These are phyloP conservation scores for Adoxophyes honmai DNA, from an alignment of 1,140 invertebrate genomes.

Conservation along the genomic window DNA sequence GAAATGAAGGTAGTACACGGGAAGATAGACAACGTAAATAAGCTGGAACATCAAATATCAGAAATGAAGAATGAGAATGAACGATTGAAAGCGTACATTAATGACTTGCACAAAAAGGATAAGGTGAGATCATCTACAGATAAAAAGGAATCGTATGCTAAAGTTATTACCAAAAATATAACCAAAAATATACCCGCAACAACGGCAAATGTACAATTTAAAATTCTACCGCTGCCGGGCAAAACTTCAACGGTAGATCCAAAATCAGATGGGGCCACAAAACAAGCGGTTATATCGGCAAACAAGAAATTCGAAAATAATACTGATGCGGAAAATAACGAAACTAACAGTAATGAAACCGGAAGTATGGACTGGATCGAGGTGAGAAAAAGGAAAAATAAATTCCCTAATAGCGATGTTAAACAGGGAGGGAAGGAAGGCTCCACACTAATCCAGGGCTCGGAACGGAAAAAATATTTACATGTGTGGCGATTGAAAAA, in stretches of 20 bases:
- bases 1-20: background rate
- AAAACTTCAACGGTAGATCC: background rate
- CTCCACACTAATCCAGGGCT: background rate
- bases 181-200: background rate
- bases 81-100: background rate
- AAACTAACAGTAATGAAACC: background rate
- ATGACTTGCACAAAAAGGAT: background rate
- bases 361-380: background rate
- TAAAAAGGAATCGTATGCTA: background rate
- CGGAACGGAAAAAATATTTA: slow-evolving; percentile 3
- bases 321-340: background rate
- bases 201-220: background rate
- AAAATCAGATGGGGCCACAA: background rate
- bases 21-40: background rate
- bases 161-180: background rate
- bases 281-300: background rate
- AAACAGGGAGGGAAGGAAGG: background rate
- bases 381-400: background rate
- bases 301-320: background rate
- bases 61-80: background rate
- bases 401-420: background rate
- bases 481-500: slow-evolving; percentile 7
- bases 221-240: background rate
- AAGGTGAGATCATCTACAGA: background rate
- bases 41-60: background rate